These are phyloP conservation scores for Palythoa caribaeorum DNA, from an alignment of 92 coral and sea anemone species.

Conservation along the genomic window DNA sequence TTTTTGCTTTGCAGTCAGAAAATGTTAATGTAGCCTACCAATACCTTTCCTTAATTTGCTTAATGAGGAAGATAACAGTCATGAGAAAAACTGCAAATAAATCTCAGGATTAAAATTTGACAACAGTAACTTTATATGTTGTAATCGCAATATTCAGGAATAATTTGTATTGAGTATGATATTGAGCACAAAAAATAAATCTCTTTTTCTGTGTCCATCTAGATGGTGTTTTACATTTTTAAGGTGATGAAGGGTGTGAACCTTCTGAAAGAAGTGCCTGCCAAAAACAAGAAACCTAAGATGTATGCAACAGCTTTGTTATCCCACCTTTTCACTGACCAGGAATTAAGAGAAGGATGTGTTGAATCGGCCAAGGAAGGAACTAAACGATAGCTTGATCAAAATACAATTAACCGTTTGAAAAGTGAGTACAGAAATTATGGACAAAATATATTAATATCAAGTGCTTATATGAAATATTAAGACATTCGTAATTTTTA, in stretches of 20 bases:
- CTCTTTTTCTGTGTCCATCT: neutral
- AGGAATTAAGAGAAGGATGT: conserved; percentile 68
- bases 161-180: neutral
- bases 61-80: no score
- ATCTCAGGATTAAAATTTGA: no score
- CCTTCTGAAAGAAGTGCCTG: conserved; percentile 53
- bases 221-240: conserved; percentile 7
- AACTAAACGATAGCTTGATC: conserved; percentile 53
- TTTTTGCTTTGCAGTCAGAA: no score
- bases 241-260: conserved; percentile 45
- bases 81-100: no score
- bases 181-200: neutral
- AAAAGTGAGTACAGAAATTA: conserved; percentile 60
- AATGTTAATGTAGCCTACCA: no score
- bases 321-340: conserved; percentile 62
- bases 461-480: neutral
- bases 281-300: conserved; percentile 59
- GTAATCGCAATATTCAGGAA: neutral
- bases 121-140: no score
- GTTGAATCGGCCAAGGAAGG: conserved; percentile 64
- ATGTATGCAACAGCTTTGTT: conserved; percentile 66
- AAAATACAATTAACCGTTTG: conserved; percentile 51
- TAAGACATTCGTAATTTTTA: no score
- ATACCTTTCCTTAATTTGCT: no score
- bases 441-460: neutral